phyloP scores from a whole-genome alignment of 2,888 invertebrate species.

The Oxystoma pomonae region DNA sequence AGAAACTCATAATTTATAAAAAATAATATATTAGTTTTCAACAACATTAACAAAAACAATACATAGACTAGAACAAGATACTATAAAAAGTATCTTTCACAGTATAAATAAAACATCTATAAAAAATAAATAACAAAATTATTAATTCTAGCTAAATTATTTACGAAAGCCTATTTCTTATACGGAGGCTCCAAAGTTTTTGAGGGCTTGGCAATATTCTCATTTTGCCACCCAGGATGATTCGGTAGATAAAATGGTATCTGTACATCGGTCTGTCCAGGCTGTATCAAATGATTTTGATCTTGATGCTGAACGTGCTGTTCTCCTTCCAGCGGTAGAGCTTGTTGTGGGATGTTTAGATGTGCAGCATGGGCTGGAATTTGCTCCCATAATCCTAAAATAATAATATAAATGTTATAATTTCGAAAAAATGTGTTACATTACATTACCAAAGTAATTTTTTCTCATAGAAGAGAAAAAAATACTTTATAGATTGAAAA shows the following conservation, averaged over 20 bases:
- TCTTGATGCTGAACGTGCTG: conserved; percentile 6
- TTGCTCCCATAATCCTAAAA: background rate
- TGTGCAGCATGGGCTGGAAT: background rate
- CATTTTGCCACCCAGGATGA: conserved; percentile 25
- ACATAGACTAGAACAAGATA: no score
- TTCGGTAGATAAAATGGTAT: conserved; percentile 41
- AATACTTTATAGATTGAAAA: no score
- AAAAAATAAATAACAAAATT: background rate
- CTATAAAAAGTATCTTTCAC: no score
- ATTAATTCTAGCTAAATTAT: no score
- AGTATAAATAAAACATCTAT: no score
- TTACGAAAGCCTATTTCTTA: conserved; percentile 26
- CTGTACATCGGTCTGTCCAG: conserved; percentile 41
- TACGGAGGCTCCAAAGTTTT: conserved; percentile 36
- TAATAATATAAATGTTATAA: no score
- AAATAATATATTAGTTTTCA: no score
- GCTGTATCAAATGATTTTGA: conserved; percentile 33
- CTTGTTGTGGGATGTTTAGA: conserved; percentile 26
- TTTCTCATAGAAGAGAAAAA: background rate
- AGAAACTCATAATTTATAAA: no score
- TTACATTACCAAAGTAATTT: no score
- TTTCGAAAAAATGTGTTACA: no score
- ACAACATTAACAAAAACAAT: no score
- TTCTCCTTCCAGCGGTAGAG: conserved; percentile 23
- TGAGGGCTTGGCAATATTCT: conserved; percentile 32